phyloP scores from a whole-genome alignment of 2,113 vertebrate species.

The Cathartes aura region DNA sequence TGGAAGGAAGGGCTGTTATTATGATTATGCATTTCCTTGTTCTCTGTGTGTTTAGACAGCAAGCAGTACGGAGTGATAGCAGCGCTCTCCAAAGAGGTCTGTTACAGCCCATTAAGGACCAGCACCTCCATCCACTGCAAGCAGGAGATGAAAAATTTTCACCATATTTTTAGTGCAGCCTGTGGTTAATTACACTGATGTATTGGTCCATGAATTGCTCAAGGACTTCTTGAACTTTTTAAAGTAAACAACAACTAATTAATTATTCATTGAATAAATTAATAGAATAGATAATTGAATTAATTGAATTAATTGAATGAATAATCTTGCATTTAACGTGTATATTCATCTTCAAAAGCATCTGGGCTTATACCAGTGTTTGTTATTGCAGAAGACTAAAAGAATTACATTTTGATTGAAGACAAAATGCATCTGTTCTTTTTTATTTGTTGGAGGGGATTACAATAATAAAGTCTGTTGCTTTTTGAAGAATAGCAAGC shows the following conservation, averaged over 20 bases:
- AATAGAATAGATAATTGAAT: background rate
- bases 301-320: background rate
- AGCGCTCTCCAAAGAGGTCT: background rate
- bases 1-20: background rate
- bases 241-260: constrained; percentile 1
- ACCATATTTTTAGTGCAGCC: background rate
- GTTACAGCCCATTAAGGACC: background rate
- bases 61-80: rapidly evolving
- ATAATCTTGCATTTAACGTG: background rate
- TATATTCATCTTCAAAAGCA: constrained; percentile 1
- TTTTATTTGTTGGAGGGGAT: background rate
- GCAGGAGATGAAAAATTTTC: background rate
- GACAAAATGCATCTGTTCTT: background rate
- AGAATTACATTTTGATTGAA: background rate
- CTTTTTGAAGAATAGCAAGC: background rate
- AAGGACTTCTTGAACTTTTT: background rate
- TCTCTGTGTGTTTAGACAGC: background rate
- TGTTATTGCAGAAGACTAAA: background rate
- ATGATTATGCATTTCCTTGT: background rate
- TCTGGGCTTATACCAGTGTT: background rate
- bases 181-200: background rate
- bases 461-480: background rate
- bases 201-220: background rate
- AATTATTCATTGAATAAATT: background rate
- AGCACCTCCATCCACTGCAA: background rate